A percentile compares a stretch with the other conserved stretches of the same genome.
Conservation (phyloP, 2,888 invertebrate genomes). For the Xanthostigma xanthostigma region DNA sequence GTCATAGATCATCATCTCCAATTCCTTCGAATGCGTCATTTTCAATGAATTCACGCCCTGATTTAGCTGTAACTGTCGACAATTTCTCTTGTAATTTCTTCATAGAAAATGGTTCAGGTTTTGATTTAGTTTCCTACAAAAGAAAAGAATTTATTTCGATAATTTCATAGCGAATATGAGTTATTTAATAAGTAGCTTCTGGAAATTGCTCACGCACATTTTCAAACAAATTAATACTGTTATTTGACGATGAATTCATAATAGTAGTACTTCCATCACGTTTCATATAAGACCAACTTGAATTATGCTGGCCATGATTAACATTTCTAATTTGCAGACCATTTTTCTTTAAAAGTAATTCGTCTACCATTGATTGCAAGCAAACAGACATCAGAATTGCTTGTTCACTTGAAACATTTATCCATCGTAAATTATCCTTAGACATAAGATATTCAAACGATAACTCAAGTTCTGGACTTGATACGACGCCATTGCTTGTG, state of each 20-base stretch:
- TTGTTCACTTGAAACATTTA: conserved; percentile 78
- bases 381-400: conserved; percentile 93
- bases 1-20: conserved; percentile 81
- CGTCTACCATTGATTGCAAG: conserved; percentile 90
- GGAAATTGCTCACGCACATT: background rate
- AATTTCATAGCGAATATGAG: no score
- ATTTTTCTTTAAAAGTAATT: conserved; percentile 62
- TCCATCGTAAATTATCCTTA: conserved; percentile 86
- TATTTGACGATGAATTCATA: conserved; percentile 38
- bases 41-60: conserved; percentile 58
- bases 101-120: conserved; percentile 56
- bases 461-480: conserved; percentile 50
- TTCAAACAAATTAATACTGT: conserved; percentile 22
- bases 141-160: conserved; percentile 6
- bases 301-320: conserved; percentile 24
- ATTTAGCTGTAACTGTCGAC: conserved; percentile 52
- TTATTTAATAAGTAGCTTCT: conserved; percentile 1
- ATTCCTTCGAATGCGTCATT: conserved; percentile 92
- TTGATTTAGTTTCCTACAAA: conserved; percentile 41
- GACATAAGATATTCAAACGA: conserved; percentile 91
- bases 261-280: conserved; percentile 57
- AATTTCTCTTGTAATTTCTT: conserved; percentile 59
- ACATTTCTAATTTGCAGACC: conserved; percentile 35
- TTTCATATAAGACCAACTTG: conserved; percentile 53
- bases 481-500: background rate